Evolutionary conservation across 2,113 vertebrate species (phyloP).

Genomic region (Cephalopholis sonnerati): DNA sequence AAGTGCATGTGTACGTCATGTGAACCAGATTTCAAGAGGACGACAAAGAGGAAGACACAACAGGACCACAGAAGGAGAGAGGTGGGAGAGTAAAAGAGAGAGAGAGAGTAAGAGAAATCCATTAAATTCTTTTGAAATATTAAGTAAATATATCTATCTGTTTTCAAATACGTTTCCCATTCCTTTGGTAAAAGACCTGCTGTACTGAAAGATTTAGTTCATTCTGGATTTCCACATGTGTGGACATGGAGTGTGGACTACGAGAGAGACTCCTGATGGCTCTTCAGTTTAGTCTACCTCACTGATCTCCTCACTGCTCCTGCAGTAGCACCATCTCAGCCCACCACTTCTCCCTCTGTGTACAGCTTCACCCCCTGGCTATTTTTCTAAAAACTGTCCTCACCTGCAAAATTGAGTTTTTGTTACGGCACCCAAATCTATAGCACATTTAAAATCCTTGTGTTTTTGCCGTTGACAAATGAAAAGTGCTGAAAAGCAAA

Average conservation of each 20-base stretch:
- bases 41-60: neutral
- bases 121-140: slow-evolving; percentile 84
- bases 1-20: neutral
- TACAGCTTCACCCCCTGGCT: slow-evolving; percentile 15
- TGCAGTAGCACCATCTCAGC: slow-evolving; percentile 29
- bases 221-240: slow-evolving; percentile 51
- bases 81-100: slow-evolving; percentile 1
- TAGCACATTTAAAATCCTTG: slow-evolving; percentile 17
- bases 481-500: slow-evolving; percentile 41
- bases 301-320: slow-evolving; percentile 31
- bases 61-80: slow-evolving; percentile 6
- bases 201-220: slow-evolving; percentile 76
- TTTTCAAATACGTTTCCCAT: slow-evolving; percentile 49
- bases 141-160: slow-evolving; percentile 72
- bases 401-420: slow-evolving; percentile 43
- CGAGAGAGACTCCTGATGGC: slow-evolving; percentile 35
- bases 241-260: slow-evolving; percentile 21
- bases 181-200: slow-evolving; percentile 45
- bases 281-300: slow-evolving; percentile 29
- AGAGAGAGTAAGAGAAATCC: slow-evolving; percentile 64
- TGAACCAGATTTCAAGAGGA: slow-evolving; percentile 14
- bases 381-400: slow-evolving; percentile 47
- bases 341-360: slow-evolving; percentile 20
- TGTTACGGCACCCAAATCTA: slow-evolving; percentile 36
- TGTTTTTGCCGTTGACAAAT: slow-evolving; percentile 41